Percentiles rank a stretch among this genome's conserved stretches.
phyloP scores from a whole-genome alignment of 1,140 invertebrate genomes.

The Cyrtorhinus lividipennis region DNA sequence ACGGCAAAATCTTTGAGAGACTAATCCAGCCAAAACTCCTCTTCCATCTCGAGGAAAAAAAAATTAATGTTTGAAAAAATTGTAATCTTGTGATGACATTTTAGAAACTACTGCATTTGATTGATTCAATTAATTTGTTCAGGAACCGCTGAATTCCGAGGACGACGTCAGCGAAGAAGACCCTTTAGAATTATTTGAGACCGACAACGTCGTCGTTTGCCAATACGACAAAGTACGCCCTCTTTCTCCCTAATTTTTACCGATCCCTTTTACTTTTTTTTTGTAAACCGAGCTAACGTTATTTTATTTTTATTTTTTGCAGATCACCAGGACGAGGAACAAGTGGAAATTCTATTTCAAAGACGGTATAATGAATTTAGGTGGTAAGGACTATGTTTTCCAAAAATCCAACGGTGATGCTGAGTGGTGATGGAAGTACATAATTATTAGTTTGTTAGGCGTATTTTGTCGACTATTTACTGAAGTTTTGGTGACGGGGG shows the following conservation, averaged over 20 bases:
- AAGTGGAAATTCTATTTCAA: conserved; percentile 99
- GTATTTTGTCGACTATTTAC: no score
- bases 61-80: no score
- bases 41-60: no score
- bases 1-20: no score
- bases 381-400: conserved; percentile 96
- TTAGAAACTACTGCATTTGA: no score
- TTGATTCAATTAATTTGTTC: not conserved
- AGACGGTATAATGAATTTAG: conserved; percentile 99
- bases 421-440: conserved; percentile 62
- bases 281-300: not conserved
- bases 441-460: no score
- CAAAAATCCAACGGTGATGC: conserved; percentile 98
- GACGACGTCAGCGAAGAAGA: conserved; percentile 97
- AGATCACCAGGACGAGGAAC: conserved; percentile 92
- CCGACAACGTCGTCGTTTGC: conserved; percentile 97
- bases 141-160: conserved; percentile 88
- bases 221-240: conserved; percentile 88
- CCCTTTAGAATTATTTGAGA: conserved; percentile 86
- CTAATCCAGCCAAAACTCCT: no score
- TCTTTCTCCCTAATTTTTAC: conserved; percentile 15
- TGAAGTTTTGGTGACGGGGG: not conserved
- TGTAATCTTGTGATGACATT: no score
- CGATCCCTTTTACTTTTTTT: not conserved
- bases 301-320: conserved; percentile 26